Evolutionary conservation across 2,797 vertebrate genomes (phyloP).

Genomic region (Poeciliopsis paucimaculata): DNA sequence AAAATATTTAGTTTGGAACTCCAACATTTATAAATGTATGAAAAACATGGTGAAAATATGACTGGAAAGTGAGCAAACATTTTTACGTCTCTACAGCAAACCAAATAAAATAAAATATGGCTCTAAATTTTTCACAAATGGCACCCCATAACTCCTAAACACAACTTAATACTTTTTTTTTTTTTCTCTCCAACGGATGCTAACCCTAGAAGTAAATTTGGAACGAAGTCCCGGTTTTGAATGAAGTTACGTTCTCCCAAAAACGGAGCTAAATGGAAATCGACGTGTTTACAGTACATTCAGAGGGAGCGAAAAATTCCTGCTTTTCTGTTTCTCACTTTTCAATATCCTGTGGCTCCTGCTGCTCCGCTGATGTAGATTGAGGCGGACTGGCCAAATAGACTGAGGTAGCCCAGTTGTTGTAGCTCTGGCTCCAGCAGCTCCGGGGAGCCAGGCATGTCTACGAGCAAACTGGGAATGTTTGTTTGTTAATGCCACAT

Average conservation of each 20-base stretch:
- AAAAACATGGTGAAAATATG: neutral
- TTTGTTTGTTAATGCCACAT: constrained; percentile 54
- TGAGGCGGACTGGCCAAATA: constrained; percentile 65
- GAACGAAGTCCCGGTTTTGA: neutral
- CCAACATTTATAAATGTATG: no score
- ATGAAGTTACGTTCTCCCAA: neutral
- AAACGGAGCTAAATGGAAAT: neutral
- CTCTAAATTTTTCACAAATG: neutral
- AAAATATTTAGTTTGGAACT: neutral
- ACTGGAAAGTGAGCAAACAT: no score
- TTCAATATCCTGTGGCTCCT: constrained; percentile 54
- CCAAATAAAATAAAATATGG: neutral
- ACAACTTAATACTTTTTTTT: neutral
- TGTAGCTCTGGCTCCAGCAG: constrained; percentile 54
- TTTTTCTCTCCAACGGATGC: neutral
- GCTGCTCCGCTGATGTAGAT: constrained; percentile 58
- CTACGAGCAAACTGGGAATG: constrained; percentile 38
- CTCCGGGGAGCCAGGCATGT: constrained; percentile 43
- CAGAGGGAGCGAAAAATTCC: neutral
- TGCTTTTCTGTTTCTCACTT: constrained; percentile 1
- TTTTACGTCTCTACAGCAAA: neutral
- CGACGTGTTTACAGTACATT: neutral
- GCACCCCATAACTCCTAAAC: neutral
- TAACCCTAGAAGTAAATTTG: neutral
- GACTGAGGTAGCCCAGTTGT: constrained; percentile 64